Percentiles rank a stretch among this genome's conserved stretches.
These are phyloP conservation scores for Mechanitis messenoides DNA, from an alignment of 2,888 invertebrate genomes.

Conservation along the genomic window DNA sequence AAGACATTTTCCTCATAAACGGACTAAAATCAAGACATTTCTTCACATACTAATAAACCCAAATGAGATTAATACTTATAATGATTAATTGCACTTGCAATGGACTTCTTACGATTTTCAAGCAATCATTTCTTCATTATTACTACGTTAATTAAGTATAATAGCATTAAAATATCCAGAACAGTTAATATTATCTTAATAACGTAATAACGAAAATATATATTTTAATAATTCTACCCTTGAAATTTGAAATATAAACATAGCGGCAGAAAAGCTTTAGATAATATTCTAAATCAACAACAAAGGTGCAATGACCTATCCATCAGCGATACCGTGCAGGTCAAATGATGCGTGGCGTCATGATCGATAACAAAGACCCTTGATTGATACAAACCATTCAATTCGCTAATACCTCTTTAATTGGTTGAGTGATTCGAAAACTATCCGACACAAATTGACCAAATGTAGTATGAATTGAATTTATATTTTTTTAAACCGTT, in stretches of 20 bases:
- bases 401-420: slow-evolving; percentile 68
- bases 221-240: slow-evolving; percentile 10
- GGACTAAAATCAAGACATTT: slow-evolving; percentile 17
- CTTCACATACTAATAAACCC: slow-evolving; percentile 17
- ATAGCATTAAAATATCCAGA: no score
- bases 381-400: slow-evolving; percentile 66
- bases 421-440: slow-evolving; percentile 62
- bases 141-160: background rate
- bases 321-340: slow-evolving; percentile 31
- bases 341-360: slow-evolving; percentile 64
- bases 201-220: background rate
- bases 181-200: background rate
- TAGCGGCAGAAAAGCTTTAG: slow-evolving; percentile 26
- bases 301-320: slow-evolving; percentile 55
- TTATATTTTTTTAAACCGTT: slow-evolving; percentile 22
- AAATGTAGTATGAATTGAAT: slow-evolving; percentile 35
- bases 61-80: slow-evolving; percentile 11
- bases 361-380: slow-evolving; percentile 59
- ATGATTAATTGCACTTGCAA: background rate
- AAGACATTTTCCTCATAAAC: slow-evolving; percentile 14
- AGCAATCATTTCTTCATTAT: background rate
- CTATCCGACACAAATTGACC: slow-evolving; percentile 39
- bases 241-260: slow-evolving; percentile 20
- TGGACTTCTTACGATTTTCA: background rate
- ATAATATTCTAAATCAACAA: slow-evolving; percentile 38